Evolutionary conservation across 1,140 invertebrate genomes (phyloP).

Genomic region (Oreohelix idahoensis): DNA sequence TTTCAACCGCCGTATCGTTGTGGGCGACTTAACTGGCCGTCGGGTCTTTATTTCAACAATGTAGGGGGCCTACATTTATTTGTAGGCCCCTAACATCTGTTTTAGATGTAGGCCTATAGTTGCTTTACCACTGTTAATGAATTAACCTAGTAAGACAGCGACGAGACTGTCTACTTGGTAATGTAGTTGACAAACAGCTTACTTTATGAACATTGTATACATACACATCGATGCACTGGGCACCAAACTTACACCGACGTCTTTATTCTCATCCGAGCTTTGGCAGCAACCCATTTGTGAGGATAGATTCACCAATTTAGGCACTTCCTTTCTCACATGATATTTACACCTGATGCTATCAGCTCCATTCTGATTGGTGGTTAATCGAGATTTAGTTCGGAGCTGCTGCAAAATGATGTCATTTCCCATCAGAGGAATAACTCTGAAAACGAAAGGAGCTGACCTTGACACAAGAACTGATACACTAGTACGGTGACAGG

Average conservation of each 20-base stretch:
- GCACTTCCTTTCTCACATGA: slow-evolving; percentile 34
- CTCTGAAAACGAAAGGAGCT: background rate
- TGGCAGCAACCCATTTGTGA: slow-evolving; percentile 38
- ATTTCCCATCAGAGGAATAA: background rate
- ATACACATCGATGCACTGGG: background rate
- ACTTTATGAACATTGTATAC: too few relatives aligned
- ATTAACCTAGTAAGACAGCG: too few relatives aligned
- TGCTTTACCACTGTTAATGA: too few relatives aligned
- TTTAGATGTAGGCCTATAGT: too few relatives aligned
- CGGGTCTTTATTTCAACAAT: too few relatives aligned
- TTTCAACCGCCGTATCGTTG: too few relatives aligned
- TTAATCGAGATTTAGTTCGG: background rate
- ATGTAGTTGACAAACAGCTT: too few relatives aligned
- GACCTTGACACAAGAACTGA: background rate
- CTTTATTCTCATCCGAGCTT: slow-evolving; percentile 39
- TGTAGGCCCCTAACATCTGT: too few relatives aligned
- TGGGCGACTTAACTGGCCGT: too few relatives aligned
- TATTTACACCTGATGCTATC: background rate
- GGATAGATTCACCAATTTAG: background rate
- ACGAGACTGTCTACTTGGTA: too few relatives aligned
- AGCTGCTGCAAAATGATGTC: background rate
- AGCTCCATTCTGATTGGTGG: background rate
- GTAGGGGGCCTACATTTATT: too few relatives aligned
- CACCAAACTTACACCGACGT: slow-evolving; percentile 27
- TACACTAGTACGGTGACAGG: too few relatives aligned